Percentiles rank a stretch among this genome's conserved stretches.
Conservation (phyloP, 1,140 invertebrate species). For the Anoplophora glabripennis region DNA sequence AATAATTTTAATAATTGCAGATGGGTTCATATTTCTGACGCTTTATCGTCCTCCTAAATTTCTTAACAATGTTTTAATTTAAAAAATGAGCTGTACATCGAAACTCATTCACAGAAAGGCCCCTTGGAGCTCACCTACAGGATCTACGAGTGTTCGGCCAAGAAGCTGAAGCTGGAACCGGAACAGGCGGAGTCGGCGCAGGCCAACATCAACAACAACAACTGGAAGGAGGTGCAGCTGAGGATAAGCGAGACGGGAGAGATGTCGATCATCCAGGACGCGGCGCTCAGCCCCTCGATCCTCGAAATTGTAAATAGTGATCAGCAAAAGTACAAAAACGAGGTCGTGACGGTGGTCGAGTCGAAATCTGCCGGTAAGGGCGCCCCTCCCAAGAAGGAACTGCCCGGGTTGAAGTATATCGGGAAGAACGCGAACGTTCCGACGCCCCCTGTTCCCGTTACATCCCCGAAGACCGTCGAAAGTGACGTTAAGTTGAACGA, state of each 20-base stretch:
- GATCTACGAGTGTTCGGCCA: slow-evolving; percentile 56
- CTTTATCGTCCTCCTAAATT: too few relatives aligned
- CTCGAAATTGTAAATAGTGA: slow-evolving; percentile 32
- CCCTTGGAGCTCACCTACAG: slow-evolving; percentile 57
- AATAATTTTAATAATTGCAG: too few relatives aligned
- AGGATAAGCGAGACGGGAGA: slow-evolving; percentile 69
- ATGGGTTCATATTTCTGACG: too few relatives aligned
- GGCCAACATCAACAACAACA: slow-evolving; percentile 40
- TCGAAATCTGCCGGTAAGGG: background rate
- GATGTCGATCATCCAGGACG: slow-evolving; percentile 58
- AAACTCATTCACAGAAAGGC: slow-evolving; percentile 56
- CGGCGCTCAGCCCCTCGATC: slow-evolving; percentile 12
- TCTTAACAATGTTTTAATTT: background rate
- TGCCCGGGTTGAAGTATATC: slow-evolving; percentile 29
- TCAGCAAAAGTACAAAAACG: slow-evolving; percentile 29
- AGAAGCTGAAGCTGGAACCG: slow-evolving; percentile 34
- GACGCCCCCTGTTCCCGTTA: too few relatives aligned
- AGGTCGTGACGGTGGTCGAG: slow-evolving; percentile 4
- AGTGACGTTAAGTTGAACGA: too few relatives aligned
- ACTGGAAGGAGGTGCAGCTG: slow-evolving; percentile 66
- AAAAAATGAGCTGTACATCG: background rate
- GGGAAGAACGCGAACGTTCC: slow-evolving; percentile 15
- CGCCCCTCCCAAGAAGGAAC: slow-evolving; percentile 22
- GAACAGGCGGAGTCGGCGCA: slow-evolving; percentile 14
- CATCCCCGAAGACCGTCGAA: too few relatives aligned